Base-by-base conservation (phyloP, 2,888 invertebrate species). In the Malacosoma neustria region DNA sequence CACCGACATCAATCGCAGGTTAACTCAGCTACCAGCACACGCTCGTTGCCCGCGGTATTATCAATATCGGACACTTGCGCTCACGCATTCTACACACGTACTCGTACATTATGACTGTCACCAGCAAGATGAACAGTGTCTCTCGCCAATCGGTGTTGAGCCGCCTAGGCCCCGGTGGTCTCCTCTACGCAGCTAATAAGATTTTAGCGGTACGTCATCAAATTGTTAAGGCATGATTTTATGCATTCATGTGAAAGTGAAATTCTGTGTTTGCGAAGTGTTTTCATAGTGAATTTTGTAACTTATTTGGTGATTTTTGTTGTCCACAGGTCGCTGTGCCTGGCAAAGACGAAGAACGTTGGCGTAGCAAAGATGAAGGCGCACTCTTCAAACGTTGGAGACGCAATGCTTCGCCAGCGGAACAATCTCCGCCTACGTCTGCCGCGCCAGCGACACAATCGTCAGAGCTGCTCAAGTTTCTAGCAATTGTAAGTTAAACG, bases 401-500 rank as follows among this genome's bases (percentile, higher is more conserved):
- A 37, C 79, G 80, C 50, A 61, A 59, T 38, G 51, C 74, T 32
- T 53, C 79, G 11, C 50, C 75, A 34, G 69, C 54, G 35, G 73
- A 73, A 40, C 40, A 72, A 32, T 48, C 67, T 30, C 49, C 68
- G 9, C 55, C 65, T 29, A 54, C 65, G 30, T 57, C 72, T 29
- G 49, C 65, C 32, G 54, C 76, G 5, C 54, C 69, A 12, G 54
- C 64, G 1, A 57, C 74, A 39, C 82, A 80, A 56, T 72, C 86
- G 38, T 86, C 86, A 34, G 86, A 87, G 32, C 60, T 86, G 51
- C 87, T 93, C 51, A 93, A 93, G 79, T 92, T 92, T 71, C 80
- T 94, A 72, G 93, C 93, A 60, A 90, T 93, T 88, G 93, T 93
- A 89, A 92, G 92, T 92, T 76, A 54, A 41, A n/a, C n/a, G n/a